phyloP scores from a whole-genome alignment of 2,113 vertebrate genomes.

The Oryzias melastigma region DNA sequence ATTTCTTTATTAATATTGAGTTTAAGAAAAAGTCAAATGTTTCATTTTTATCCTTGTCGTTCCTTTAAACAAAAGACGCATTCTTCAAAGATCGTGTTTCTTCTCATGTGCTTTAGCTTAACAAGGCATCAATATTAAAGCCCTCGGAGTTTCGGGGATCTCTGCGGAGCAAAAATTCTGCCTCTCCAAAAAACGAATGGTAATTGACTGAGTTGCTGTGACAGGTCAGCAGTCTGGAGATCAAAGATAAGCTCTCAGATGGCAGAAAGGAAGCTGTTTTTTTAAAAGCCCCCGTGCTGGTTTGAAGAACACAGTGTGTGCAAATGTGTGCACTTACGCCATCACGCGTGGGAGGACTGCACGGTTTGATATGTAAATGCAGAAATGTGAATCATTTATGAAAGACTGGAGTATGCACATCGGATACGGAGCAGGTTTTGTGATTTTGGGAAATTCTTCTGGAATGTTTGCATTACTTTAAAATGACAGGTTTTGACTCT shows the following conservation, averaged over 20 bases:
- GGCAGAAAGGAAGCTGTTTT: conserved; percentile 21
- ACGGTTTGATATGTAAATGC: conserved; percentile 52
- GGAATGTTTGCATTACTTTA: too few relatives aligned
- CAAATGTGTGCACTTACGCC: conserved; percentile 3
- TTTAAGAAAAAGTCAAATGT: background rate
- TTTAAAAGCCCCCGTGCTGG: conserved; percentile 3
- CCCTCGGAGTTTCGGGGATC: background rate
- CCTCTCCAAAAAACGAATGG: conserved; percentile 34
- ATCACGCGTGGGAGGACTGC: conserved; percentile 10
- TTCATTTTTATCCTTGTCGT: background rate
- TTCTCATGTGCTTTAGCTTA: conserved; percentile 1
- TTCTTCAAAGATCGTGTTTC: background rate
- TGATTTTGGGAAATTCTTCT: too few relatives aligned
- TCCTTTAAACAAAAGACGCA: background rate
- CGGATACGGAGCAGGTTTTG: conserved; percentile 1
- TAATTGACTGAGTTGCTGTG: conserved; percentile 34
- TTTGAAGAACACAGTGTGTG: conserved; percentile 8
- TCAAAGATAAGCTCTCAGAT: conserved; percentile 45
- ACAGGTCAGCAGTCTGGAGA: conserved; percentile 51
- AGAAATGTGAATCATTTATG: conserved; percentile 40
- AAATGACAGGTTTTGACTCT: too few relatives aligned
- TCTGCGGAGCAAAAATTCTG: conserved; percentile 9
- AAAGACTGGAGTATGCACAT: conserved; percentile 12
- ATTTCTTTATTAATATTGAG: background rate
- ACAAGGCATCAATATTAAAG: conserved; percentile 23